Evolutionary conservation across 2,113 vertebrate species (phyloP).

Genomic region (Xiphophorus hellerii): DNA sequence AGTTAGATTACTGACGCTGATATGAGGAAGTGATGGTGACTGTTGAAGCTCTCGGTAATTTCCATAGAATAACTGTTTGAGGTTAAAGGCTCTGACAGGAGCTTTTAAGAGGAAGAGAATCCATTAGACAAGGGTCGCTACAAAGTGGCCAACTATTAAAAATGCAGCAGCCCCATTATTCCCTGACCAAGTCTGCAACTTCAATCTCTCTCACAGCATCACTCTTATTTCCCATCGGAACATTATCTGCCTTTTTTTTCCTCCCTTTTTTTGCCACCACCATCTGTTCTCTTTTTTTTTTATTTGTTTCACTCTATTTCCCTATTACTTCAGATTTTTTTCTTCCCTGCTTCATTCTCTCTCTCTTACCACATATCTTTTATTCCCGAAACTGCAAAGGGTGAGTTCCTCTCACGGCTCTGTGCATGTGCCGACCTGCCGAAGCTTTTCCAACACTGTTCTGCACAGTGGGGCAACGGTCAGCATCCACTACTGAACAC

Average conservation of each 20-base stretch:
- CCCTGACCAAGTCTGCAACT: slow-evolving; percentile 71
- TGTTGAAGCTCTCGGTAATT: slow-evolving; percentile 64
- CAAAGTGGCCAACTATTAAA: slow-evolving; percentile 84
- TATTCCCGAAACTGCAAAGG: slow-evolving; percentile 46
- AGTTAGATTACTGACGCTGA: slow-evolving; percentile 48
- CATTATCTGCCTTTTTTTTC: slow-evolving; percentile 30
- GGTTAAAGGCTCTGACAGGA: slow-evolving; percentile 66
- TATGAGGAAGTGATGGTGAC: slow-evolving; percentile 57
- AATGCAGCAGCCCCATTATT: slow-evolving; percentile 84
- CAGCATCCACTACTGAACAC: slow-evolving; percentile 67
- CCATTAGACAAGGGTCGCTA: slow-evolving; percentile 80
- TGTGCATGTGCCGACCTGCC: slow-evolving; percentile 41
- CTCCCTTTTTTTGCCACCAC: slow-evolving; percentile 35
- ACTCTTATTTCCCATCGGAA: slow-evolving; percentile 60
- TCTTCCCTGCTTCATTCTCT: slow-evolving; percentile 21
- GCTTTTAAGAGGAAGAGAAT: slow-evolving; percentile 77
- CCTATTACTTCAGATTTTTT: slow-evolving; percentile 26
- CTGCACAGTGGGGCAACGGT: slow-evolving; percentile 48
- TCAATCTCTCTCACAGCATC: slow-evolving; percentile 55
- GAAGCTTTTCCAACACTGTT: slow-evolving; percentile 51
- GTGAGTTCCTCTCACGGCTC: slow-evolving; percentile 32
- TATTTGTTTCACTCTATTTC: slow-evolving; percentile 39
- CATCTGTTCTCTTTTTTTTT: slow-evolving; percentile 53
- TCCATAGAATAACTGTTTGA: slow-evolving; percentile 64
- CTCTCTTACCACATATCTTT: slow-evolving; percentile 39